These are phyloP conservation scores for Linnaemya vulpina DNA, from an alignment of 2,888 invertebrate species.

Conservation along the genomic window DNA sequence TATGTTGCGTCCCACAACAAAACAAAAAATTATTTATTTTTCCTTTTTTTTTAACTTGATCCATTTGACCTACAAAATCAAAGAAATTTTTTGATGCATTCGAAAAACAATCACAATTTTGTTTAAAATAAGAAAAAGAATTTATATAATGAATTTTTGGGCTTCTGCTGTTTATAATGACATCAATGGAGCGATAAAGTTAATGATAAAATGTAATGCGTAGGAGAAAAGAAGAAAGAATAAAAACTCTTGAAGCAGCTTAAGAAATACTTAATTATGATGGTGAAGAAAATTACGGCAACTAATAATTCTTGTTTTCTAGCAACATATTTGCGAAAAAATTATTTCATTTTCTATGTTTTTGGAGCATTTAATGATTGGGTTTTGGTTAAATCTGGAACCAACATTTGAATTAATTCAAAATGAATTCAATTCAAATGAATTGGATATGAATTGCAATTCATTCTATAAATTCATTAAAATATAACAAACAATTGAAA, in stretches of 20 bases:
- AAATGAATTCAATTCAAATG: too few relatives aligned
- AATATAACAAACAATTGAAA: too few relatives aligned
- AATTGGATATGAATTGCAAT: too few relatives aligned
- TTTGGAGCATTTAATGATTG: too few relatives aligned
- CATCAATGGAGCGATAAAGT: slow-evolving; percentile 61
- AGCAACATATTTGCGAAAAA: background rate
- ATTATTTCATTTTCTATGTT: too few relatives aligned
- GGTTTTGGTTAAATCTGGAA: too few relatives aligned
- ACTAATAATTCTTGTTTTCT: slow-evolving; percentile 17
- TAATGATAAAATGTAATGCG: slow-evolving; percentile 48
- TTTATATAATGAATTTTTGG: slow-evolving; percentile 60
- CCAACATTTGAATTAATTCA: too few relatives aligned
- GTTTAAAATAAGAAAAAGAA: slow-evolving; percentile 64
- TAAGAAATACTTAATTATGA: slow-evolving; percentile 53
- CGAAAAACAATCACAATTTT: slow-evolving; percentile 50
- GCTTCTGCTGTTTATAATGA: slow-evolving; percentile 62
- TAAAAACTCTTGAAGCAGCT: slow-evolving; percentile 25
- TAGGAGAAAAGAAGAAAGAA: slow-evolving; percentile 2
- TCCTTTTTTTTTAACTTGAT: slow-evolving; percentile 47
- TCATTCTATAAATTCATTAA: too few relatives aligned
- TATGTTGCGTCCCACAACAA: background rate
- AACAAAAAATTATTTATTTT: background rate
- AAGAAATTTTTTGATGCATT: slow-evolving; percentile 26
- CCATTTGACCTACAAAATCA: slow-evolving; percentile 68
- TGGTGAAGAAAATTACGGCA: slow-evolving; percentile 48